A percentile compares a stretch with the other conserved stretches of the same genome.
These are phyloP conservation scores for Drosophila flavopinicola DNA, from an alignment of 2,888 invertebrate genomes.

Conservation along the genomic window DNA sequence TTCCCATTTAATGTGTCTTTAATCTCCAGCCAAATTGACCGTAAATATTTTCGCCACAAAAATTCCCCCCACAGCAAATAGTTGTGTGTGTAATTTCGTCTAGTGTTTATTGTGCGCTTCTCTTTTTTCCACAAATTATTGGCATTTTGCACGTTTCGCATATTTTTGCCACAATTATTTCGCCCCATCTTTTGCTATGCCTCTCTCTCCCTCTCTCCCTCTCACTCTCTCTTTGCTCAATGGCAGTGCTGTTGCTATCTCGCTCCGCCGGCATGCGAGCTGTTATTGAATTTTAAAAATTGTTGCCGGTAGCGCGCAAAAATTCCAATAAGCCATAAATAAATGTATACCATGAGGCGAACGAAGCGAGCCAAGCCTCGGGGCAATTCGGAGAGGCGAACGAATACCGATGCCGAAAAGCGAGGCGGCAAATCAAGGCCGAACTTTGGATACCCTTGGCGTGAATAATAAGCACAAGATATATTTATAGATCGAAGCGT, in stretches of 20 bases:
- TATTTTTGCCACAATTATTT: constrained; percentile 65
- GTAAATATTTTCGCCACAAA: not conserved
- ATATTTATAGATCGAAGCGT: not conserved
- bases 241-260: constrained; percentile 25
- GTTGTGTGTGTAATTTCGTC: constrained; percentile 7
- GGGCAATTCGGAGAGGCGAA: constrained; percentile 57
- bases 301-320: constrained; percentile 78
- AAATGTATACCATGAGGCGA: constrained; percentile 77
- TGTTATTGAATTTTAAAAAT: constrained; percentile 76
- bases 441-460: constrained; percentile 44
- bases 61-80: constrained; percentile 2
- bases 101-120: constrained; percentile 26
- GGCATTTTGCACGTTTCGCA: constrained; percentile 57
- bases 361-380: constrained; percentile 78
- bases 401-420: constrained; percentile 45
- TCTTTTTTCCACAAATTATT: constrained; percentile 39
- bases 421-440: constrained; percentile 37
- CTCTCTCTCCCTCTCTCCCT: constrained; percentile 1
- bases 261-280: constrained; percentile 50
- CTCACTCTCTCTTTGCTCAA: constrained; percentile 8
- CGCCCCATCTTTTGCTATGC: constrained; percentile 25
- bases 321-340: constrained; percentile 81
- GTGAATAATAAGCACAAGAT: constrained; percentile 5
- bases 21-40: not conserved
- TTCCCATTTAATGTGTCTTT: not conserved